Evolutionary conservation across 2,797 vertebrate species (phyloP).

Genomic region (Myotis findleyi): DNA sequence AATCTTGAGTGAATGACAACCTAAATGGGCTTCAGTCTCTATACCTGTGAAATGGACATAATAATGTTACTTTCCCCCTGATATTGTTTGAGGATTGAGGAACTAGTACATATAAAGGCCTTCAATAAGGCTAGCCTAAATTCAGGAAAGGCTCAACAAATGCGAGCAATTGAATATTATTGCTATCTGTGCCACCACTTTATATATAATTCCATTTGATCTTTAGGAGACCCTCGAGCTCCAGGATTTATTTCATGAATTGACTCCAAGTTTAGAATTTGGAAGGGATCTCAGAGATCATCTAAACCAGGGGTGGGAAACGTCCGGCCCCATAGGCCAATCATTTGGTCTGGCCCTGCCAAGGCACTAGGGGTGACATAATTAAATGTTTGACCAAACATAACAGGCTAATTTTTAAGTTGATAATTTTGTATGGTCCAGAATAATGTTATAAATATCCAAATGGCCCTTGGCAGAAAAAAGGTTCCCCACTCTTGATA

Average conservation of each 20-base stretch:
- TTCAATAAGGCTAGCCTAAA: conserved; percentile 36
- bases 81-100: not conserved
- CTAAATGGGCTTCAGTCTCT: not conserved
- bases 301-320: no score
- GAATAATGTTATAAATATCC: no score
- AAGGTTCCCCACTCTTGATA: no score
- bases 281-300: not conserved
- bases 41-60: not conserved
- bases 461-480: no score
- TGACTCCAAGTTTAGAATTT: conserved; percentile 27
- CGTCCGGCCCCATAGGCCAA: no score
- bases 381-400: no score
- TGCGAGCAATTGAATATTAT: not conserved
- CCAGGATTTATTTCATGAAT: conserved; percentile 13
- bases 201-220: conserved; percentile 12
- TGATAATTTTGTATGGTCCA: no score
- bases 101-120: not conserved
- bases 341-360: no score
- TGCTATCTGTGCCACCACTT: not conserved
- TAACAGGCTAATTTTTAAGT: no score
- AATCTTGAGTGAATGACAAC: not conserved
- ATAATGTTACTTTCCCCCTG: not conserved
- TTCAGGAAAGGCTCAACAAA: not conserved
- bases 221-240: not conserved
- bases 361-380: no score